Evolutionary conservation across 2,797 vertebrate genomes (phyloP), one percentile per base, ranked within the genome.

Genomic region (Hypotaenidia philippensis): DNA sequence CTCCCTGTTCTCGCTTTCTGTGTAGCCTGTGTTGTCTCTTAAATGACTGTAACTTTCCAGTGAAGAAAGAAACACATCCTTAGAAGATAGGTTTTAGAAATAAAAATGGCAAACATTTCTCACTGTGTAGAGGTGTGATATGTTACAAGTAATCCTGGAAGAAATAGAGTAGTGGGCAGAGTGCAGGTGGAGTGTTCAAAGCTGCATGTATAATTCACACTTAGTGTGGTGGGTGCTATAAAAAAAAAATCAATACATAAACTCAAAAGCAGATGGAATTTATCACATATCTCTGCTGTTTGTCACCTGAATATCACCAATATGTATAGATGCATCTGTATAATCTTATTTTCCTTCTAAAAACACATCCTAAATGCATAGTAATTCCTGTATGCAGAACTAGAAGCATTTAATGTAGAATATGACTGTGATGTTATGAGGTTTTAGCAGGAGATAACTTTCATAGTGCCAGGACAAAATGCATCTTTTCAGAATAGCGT

Each of bases 81-180:
- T 70, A 59, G 52, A 78, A 87, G n/a, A 74, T 1, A 68, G 26
- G 25, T 41, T 89, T 93, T 84, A 70, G 90, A 84, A 92, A 95
- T 92, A 82, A 92, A 95, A 94, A 70, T 66, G 78, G 86, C 86
- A 94, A 90, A 44, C 93, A 85, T 80, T 97, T 97, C 90, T 71
- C 90, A 83, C 86, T 77, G 21, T 82, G 47, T 34, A 87, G 86
- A 93, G 75, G 86, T 96, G 95, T 85, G 83, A 94, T 65, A 90
- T 84, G 66, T 93, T 94, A 29, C 55, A 84, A 95, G 88, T 64
- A 77, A 89, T 96, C 78, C 82, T 94, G 86, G 71, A 95, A 92
- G 64, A 94, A 94, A 83, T 56, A 23, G 32, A 87, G 36, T 55
- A 82, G 96, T 96, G 89, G 90, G 93, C 75, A 95, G 92, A 92